Evolutionary conservation across 2,888 invertebrate species (phyloP).

Genomic region (Hyppa rectilinea): DNA sequence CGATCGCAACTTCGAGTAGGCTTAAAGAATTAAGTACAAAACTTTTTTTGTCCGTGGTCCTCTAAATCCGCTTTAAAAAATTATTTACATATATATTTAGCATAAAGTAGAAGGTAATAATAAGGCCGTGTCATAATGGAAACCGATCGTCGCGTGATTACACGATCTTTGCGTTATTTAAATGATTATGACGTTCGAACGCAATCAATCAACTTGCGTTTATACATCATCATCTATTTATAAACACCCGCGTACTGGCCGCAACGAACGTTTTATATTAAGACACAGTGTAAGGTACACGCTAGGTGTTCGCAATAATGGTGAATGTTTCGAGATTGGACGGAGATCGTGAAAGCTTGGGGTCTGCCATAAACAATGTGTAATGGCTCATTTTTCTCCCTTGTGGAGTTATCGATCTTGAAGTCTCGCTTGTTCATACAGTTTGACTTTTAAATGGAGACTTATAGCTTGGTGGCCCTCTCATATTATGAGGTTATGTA

Average conservation of each 20-base stretch:
- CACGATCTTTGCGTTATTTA: background rate
- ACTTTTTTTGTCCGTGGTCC: conserved; percentile 79
- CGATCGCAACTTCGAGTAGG: conserved; percentile 49
- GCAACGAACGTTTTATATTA: conserved; percentile 1
- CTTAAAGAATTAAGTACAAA: conserved; percentile 72
- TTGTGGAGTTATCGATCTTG: conserved; percentile 35
- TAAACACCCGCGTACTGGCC: background rate
- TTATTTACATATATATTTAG: conserved; percentile 74
- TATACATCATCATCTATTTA: background rate
- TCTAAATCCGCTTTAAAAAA: conserved; percentile 75
- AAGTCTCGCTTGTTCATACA: conserved; percentile 35
- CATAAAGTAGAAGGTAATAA: conserved; percentile 61
- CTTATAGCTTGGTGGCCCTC: conserved; percentile 8
- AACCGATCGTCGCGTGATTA: background rate
- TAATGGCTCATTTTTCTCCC: conserved; percentile 56
- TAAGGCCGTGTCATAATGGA: conserved; percentile 16
- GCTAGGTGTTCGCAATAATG: conserved; percentile 29
- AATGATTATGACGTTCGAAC: background rate
- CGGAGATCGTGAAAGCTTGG: conserved; percentile 52
- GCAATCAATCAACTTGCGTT: background rate
- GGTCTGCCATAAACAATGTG: conserved; percentile 42
- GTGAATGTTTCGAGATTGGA: conserved; percentile 51
- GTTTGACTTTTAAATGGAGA: conserved; percentile 50
- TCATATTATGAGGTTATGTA: conserved; percentile 24
- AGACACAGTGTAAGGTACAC: conserved; percentile 1